Base-by-base conservation (phyloP, 2,888 invertebrate genomes). In the Hartigia nigra region DNA sequence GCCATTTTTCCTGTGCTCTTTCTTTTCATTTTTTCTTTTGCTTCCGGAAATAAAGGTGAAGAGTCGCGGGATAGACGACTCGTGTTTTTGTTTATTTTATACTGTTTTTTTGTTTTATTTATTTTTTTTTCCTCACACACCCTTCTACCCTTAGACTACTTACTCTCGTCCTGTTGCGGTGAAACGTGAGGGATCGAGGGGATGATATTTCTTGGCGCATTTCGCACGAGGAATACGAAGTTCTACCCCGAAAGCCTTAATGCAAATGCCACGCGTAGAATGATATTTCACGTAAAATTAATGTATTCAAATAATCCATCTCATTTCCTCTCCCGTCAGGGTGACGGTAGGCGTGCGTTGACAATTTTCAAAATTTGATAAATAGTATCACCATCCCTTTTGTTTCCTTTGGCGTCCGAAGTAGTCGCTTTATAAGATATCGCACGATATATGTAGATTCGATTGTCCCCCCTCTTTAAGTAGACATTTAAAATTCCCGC, bases 231-330 rank as follows among this genome's bases (percentile, higher is more conserved):
- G 79, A 79, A 80, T 81, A 79, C 81, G 80, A 72, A 84, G 81
- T 81, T 79, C 77, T 2, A 23, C 23, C 55, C 55, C 80, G 77
- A 79, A 79, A 80, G 80, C 81, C 80, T 84, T 86, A 81, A 86
- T 86, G 84, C 82, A 86, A 86, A 86, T 86, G 78, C 84, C 84
- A 78, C 81, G 81, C 81, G 81, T 79, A 80, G 70, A 75, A 77
- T 81, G 81, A 84, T 84, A 84, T 86, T 85, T 79, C 80, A 78
- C 78, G 79, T 74, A 81, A 81, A 85, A 86, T 86, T 86, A 86
- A 86, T 86, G 86, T 82, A 79, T 81, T 70, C 82, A 80, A 81
- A 85, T 82, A 84, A 85, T 86, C 85, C 86, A 78, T 86, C 86
- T 86, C 86, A 86, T 86, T 86, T 86, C 86, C 86, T 84, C 78